Percentiles rank a stretch among this genome's conserved stretches.
phyloP scores from a whole-genome alignment of 2,888 invertebrate species.

The Leptarthrus brevirostris region DNA sequence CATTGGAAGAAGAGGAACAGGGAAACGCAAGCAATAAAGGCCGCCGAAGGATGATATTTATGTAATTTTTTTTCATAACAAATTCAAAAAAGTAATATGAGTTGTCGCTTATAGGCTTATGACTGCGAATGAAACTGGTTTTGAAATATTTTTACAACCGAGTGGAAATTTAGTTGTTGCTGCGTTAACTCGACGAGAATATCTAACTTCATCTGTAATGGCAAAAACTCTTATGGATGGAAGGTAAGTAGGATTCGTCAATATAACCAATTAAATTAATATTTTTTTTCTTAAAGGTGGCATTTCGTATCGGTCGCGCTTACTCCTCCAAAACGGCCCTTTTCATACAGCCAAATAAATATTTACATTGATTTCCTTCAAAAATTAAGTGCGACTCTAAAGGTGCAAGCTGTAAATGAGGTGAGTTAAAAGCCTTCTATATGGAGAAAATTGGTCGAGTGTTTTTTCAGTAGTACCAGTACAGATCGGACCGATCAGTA shows the following conservation, averaged over 20 bases:
- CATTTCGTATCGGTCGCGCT: slow-evolving; percentile 70
- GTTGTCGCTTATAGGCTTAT: slow-evolving; percentile 65
- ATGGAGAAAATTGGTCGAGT: too few relatives aligned
- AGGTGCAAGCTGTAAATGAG: slow-evolving; percentile 71
- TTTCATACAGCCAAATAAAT: slow-evolving; percentile 71
- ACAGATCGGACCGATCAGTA: too few relatives aligned
- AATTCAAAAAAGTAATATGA: background rate
- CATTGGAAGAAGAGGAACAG: slow-evolving; percentile 52
- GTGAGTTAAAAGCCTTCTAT: too few relatives aligned
- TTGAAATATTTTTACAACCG: slow-evolving; percentile 72
- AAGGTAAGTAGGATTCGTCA: slow-evolving; percentile 38
- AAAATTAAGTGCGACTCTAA: slow-evolving; percentile 69
- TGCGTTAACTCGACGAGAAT: slow-evolving; percentile 71
- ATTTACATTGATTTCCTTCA: slow-evolving; percentile 72
- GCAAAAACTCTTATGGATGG: slow-evolving; percentile 65
- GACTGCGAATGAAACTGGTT: slow-evolving; percentile 69
- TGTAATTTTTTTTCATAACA: slow-evolving; percentile 62
- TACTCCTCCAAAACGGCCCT: slow-evolving; percentile 69
- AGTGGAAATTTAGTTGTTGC: slow-evolving; percentile 71
- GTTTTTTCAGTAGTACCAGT: too few relatives aligned
- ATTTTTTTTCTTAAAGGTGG: slow-evolving; percentile 66
- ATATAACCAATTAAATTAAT: slow-evolving; percentile 4
- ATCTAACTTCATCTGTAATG: slow-evolving; percentile 69
- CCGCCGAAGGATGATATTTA: slow-evolving; percentile 69
- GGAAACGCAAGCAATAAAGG: slow-evolving; percentile 46